These are phyloP conservation scores for Sceloporus tristichus DNA, from an alignment of 2,113 vertebrate species.

Conservation along the genomic window DNA sequence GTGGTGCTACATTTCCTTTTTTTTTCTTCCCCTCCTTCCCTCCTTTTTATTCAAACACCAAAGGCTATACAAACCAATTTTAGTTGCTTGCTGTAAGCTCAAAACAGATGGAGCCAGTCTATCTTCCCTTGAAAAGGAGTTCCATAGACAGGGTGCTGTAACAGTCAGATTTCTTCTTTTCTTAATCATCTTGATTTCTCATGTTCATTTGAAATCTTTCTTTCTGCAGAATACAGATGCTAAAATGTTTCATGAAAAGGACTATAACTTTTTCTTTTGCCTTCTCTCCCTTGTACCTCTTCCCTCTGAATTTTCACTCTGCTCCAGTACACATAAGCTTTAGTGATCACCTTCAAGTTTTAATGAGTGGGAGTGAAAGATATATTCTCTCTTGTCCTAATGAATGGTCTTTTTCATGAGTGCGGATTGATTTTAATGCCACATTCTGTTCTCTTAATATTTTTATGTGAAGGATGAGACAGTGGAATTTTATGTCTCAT, in stretches of 20 bases:
- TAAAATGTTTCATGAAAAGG: not conserved
- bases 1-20: too few species aligned
- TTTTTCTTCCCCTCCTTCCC: too few species aligned
- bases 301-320: constrained; percentile 40
- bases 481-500: constrained; percentile 56
- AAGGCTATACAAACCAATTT: too few species aligned
- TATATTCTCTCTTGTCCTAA: constrained; percentile 62
- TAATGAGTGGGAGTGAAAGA: constrained; percentile 69
- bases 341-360: constrained; percentile 57
- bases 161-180: too few species aligned
- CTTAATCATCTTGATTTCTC: not conserved
- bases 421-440: constrained; percentile 68
- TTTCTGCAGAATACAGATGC: not conserved
- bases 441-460: constrained; percentile 62
- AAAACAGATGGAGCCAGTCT: too few species aligned
- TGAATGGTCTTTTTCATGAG: constrained; percentile 66
- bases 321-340: constrained; percentile 34
- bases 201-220: not conserved
- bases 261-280: not conserved
- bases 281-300: not conserved
- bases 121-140: too few species aligned
- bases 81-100: too few species aligned
- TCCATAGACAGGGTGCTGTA: too few species aligned
- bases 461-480: constrained; percentile 60
- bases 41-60: too few species aligned